Base-by-base conservation (phyloP, 2,113 vertebrate species). In the Pedionomus torquatus region DNA sequence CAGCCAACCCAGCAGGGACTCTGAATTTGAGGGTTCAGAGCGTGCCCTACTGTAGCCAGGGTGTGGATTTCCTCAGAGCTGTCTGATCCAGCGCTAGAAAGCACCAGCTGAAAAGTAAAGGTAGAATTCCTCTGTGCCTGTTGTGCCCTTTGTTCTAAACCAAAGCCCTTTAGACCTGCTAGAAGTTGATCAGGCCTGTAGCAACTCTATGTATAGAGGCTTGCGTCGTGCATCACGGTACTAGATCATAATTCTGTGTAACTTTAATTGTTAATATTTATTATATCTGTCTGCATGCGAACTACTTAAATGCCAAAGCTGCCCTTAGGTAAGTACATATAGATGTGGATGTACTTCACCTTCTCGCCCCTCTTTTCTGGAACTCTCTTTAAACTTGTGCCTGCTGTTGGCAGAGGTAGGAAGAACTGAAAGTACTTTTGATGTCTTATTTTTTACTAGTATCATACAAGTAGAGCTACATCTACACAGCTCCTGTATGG, bases 161-260 rank as follows among this genome's bases (percentile, higher is more conserved):
- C 0, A 5, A 23, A 58, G 16, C 5, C 25, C 28, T 4, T 43
- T 19, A 43, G 52, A 28, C 30, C 30, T 70, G 21, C 48, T 79
- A 3, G 51, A 46, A 54, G 25, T 0, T 82, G 72, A 33, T 52
- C 37, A 49, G 35, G 30, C n/a, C 75, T 28, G 0, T 8, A 37
- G 74, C 25, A 6, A 26, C 17, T 48, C 5, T 25, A 0, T 7
- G 17, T 33, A 3, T 20, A 71, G 33, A 13, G n/a, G 15, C 7
- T 51, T 52, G 30, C 7, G 19, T 31, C 6, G 0, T 13, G 39
- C 46, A 1, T 61, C 28, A 8, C 48, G 14, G 3, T 1, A 2
- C 13, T 5, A 10, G 35, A 14, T 35, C 51, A 3, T 9, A 26
- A 48, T 11, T 87, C 26, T 2, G 1, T 60, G 31, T 51, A 54